These are phyloP conservation scores for Apolygus lucorum DNA, from an alignment of 1,140 invertebrate species.

Conservation along the genomic window DNA sequence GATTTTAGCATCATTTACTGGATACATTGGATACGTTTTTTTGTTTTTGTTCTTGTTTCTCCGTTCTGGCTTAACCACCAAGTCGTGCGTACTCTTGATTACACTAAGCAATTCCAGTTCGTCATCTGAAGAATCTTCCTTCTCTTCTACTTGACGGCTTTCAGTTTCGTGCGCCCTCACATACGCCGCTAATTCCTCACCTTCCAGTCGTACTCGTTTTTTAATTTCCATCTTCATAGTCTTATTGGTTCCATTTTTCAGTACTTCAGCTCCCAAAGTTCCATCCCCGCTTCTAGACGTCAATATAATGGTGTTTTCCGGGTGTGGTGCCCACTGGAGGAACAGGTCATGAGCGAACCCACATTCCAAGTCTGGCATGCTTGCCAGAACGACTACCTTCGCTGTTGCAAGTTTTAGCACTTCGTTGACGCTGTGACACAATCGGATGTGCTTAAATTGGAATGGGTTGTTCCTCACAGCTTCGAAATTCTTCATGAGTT, in stretches of 20 bases:
- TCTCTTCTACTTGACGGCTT: conserved; percentile 39
- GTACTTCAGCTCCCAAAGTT: conserved; percentile 76
- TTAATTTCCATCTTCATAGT: conserved; percentile 68
- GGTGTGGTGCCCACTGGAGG: conserved; percentile 83
- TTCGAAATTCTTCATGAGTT: conserved; percentile 93
- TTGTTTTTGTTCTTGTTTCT: conserved; percentile 53
- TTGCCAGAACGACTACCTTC: conserved; percentile 85
- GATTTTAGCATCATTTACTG: conserved; percentile 85
- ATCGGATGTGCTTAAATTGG: conserved; percentile 80
- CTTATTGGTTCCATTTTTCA: conserved; percentile 71
- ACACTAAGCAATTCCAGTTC: conserved; percentile 69
- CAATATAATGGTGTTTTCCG: conserved; percentile 91
- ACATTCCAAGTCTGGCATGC: conserved; percentile 89
- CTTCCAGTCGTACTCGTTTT: conserved; percentile 72
- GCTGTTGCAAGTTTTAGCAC: conserved; percentile 81
- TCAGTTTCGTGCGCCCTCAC: conserved; percentile 47
- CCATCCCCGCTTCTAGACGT: conserved; percentile 63
- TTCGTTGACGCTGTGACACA: conserved; percentile 90
- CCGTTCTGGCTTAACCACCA: conserved; percentile 74
- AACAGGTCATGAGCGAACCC: conserved; percentile 95
- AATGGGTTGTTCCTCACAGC: conserved; percentile 95
- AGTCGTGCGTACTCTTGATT: conserved; percentile 72
- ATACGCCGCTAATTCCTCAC: conserved; percentile 85
- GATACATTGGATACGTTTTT: conserved; percentile 94
- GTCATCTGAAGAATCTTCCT: conserved; percentile 57